Evolutionary conservation across 2,113 vertebrate genomes (phyloP), one percentile per base, ranked within the genome.

Genomic region (Leptobrachium ailaonicum): DNA sequence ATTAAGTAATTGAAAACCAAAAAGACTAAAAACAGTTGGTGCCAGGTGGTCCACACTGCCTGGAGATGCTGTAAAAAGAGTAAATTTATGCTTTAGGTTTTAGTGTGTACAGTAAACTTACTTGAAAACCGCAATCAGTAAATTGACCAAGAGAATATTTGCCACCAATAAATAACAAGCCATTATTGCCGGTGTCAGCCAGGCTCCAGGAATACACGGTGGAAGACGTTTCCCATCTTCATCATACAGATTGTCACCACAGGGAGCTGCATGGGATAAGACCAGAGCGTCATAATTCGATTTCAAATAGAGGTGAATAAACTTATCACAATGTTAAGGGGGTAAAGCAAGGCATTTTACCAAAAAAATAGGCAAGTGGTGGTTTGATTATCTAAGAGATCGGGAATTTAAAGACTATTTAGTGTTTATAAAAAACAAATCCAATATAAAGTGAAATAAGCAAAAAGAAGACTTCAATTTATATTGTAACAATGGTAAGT

Each of bases 91-190:
- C 64, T 41, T 41, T 40, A 66, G 32, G 13, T 1, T 60, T 41
- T 67, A 44, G 4, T 69, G 2, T 69, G 13, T 44, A 45, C 3
- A 1, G 8, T 68, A 77, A 72, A 86, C 92, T 41, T 93, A 98
- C 98, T 99, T 99, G 90, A 99, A 99, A 63, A 99, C 98, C 0
- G 98, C 98, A 72, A 99, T 99, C 70, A 99, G 94, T 80, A 99
- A 86, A 88, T 99, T 99, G 82, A 99, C 98, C 82, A 99, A 89
- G 7, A 99, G 94, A 85, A 99, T 99, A 85, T 99, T 99, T 82
- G 98, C 98, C 2, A 99, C 98, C 2, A 99, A 89, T 0, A 99
- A 94, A 87, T 99, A 99, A 84, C 97, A 98, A 11, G 98, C 98
- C 98, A 99, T 99, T 76, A 99, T 95, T 73, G 97, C 97, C 0